A percentile compares a stretch with the other conserved stretches of the same genome.
These are phyloP conservation scores for Agonopterix heracliana DNA, from an alignment of 2,888 invertebrate species.

Conservation along the genomic window DNA sequence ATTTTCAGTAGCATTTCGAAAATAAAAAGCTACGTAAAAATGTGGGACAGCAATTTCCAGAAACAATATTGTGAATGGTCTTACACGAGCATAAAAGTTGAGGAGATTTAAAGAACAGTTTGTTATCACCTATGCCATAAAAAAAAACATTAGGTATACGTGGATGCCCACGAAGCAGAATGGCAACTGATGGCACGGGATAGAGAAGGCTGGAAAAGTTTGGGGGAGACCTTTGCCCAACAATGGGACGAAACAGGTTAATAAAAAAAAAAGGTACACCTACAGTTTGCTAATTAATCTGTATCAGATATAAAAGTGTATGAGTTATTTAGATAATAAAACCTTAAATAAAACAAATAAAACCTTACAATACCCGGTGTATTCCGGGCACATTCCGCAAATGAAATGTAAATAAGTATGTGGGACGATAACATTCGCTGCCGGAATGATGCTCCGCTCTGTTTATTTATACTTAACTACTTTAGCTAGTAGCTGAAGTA, in stretches of 20 bases:
- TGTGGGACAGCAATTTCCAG: conserved; percentile 22
- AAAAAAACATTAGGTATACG: not conserved
- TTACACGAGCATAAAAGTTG: conserved; percentile 1
- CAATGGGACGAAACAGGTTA: too few species aligned
- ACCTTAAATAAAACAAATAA: too few species aligned
- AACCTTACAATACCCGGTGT: not conserved
- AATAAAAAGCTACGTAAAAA: conserved; percentile 13
- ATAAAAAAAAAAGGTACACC: too few species aligned
- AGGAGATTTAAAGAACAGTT: not conserved
- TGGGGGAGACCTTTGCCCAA: too few species aligned
- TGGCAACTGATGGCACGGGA: too few species aligned
- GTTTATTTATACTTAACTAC: conserved; percentile 18
- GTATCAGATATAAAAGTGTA: too few species aligned
- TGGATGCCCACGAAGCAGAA: too few species aligned
- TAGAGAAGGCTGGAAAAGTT: too few species aligned
- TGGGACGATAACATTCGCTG: conserved; percentile 28
- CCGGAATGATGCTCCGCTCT: conserved; percentile 16
- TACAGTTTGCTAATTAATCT: too few species aligned
- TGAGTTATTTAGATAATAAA: too few species aligned
- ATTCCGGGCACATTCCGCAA: conserved; percentile 35
- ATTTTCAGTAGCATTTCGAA: too few species aligned
- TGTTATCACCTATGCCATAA: not conserved
- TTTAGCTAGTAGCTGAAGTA: too few species aligned
- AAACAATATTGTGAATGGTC: conserved; percentile 13
- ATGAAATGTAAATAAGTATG: conserved; percentile 58